Conservation (phyloP, 2,888 invertebrate species). For the Pandemis heparana region DNA sequence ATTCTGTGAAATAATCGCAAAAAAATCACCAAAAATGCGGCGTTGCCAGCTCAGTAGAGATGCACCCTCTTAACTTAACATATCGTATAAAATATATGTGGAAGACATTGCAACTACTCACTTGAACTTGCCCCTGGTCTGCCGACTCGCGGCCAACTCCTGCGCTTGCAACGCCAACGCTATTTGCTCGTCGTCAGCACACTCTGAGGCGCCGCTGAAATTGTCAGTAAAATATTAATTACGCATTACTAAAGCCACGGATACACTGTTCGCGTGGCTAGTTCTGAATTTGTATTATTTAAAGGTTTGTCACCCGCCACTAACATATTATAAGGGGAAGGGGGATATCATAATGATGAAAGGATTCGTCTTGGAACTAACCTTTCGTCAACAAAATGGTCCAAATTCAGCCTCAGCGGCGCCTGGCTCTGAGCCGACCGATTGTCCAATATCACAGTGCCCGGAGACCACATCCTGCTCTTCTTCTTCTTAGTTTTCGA, state of each 20-base stretch:
- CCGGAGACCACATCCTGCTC: constrained; percentile 75
- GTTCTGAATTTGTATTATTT: too few relatives aligned
- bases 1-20: too few relatives aligned
- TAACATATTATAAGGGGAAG: background rate
- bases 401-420: constrained; percentile 77
- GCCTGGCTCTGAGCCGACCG: constrained; percentile 64
- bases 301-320: too few relatives aligned
- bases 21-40: too few relatives aligned
- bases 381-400: constrained; percentile 81
- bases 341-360: too few relatives aligned
- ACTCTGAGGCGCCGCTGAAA: constrained; percentile 88
- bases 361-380: constrained; percentile 51
- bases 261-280: too few relatives aligned
- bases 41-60: too few relatives aligned
- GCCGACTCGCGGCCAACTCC: constrained; percentile 91
- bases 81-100: too few relatives aligned
- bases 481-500: constrained; percentile 65
- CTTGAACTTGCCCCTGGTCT: constrained; percentile 93
- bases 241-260: too few relatives aligned
- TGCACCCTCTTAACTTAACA: too few relatives aligned
- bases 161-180: constrained; percentile 94
- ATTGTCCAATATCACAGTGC: constrained; percentile 75
- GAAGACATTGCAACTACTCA: constrained; percentile 57
- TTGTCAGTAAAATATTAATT: constrained; percentile 24
- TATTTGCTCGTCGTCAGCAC: constrained; percentile 94